A percentile compares a stretch with the other conserved stretches of the same genome.
These are phyloP conservation scores for Ictalurus furcatus DNA, from an alignment of 2,113 vertebrate genomes.

Conservation along the genomic window DNA sequence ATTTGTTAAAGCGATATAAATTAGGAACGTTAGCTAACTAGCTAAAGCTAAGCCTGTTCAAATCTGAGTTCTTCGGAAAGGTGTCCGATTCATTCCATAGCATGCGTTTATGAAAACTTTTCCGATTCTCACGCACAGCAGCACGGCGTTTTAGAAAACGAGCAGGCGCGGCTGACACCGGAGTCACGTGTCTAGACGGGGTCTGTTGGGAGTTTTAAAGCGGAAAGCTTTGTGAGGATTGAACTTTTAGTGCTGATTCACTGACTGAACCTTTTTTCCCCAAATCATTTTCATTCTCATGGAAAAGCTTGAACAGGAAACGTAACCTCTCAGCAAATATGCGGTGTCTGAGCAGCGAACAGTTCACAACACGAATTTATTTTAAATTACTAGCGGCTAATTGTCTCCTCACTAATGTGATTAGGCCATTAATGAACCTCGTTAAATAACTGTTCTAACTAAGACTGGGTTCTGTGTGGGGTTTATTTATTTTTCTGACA, in stretches of 20 bases:
- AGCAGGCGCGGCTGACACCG: too few species aligned
- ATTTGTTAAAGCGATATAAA: neutral
- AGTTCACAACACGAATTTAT: conserved; percentile 5
- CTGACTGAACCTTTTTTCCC: neutral
- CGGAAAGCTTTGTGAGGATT: neutral
- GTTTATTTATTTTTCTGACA: neutral
- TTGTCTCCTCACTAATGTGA: neutral
- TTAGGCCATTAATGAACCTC: conserved; percentile 14
- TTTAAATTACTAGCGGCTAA: neutral
- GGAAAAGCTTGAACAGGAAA: neutral
- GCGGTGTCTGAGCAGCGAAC: neutral
- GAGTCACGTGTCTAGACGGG: neutral
- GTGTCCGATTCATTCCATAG: neutral
- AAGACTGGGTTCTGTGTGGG: neutral
- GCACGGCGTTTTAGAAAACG: neutral
- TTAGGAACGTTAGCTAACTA: neutral
- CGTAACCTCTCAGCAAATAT: neutral
- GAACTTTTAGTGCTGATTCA: neutral
- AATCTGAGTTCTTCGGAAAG: neutral
- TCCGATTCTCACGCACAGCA: neutral
- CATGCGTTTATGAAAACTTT: neutral
- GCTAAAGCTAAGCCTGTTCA: neutral
- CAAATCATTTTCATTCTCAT: neutral
- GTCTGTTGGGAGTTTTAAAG: neutral
- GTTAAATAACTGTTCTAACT: neutral